phyloP scores from a whole-genome alignment of 1,140 invertebrate genomes.

The Bombus confusus region DNA sequence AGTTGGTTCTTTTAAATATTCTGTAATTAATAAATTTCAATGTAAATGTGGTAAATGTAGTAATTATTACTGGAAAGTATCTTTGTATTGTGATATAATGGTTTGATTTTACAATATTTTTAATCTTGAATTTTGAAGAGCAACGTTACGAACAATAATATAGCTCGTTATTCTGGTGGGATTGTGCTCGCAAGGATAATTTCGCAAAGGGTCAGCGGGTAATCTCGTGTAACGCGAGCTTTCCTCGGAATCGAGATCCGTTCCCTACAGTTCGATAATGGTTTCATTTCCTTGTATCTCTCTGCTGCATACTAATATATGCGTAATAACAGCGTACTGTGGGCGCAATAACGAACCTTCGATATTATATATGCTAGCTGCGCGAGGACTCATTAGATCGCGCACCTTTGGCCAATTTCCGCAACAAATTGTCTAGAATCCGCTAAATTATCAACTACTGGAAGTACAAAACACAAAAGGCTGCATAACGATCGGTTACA shows the following conservation, averaged over 20 bases:
- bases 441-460: no score
- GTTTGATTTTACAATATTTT: neutral
- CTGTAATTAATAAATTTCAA: no score
- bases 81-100: no score
- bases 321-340: constrained; percentile 33
- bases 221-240: neutral
- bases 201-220: neutral
- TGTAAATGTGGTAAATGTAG: no score
- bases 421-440: no score
- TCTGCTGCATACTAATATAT: constrained; percentile 29
- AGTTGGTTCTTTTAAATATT: neutral
- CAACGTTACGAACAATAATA: neutral
- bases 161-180: neutral
- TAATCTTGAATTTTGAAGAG: neutral
- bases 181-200: constrained; percentile 6
- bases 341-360: constrained; percentile 41
- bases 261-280: constrained; percentile 26
- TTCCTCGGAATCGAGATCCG: constrained; percentile 35
- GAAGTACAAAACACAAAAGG: neutral
- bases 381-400: neutral
- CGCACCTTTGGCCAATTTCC: constrained; percentile 6
- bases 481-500: neutral
- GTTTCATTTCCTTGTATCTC: constrained; percentile 42
- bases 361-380: constrained; percentile 30
- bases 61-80: no score